phyloP scores from a whole-genome alignment of 2,888 invertebrate species.

The Chymomyza amoena region DNA sequence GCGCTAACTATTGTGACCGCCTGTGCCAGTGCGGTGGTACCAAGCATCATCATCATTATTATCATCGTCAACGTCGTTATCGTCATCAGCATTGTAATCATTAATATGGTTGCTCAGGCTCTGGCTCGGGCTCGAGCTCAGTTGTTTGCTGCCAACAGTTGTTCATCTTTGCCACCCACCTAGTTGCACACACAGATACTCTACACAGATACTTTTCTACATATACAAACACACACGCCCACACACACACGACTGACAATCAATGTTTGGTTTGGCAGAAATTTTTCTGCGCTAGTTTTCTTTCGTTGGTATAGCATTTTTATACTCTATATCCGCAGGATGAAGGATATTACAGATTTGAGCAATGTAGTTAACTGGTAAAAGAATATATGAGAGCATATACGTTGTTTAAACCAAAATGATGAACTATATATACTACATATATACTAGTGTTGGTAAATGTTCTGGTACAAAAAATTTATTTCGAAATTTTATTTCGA shows the following conservation, averaged over 20 bases:
- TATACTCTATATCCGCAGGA: too few species aligned
- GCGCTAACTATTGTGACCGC: slow-evolving; percentile 31
- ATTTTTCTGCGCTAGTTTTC: slow-evolving; percentile 35
- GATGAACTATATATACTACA: too few species aligned
- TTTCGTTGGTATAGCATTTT: background rate
- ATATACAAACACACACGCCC: slow-evolving; percentile 13
- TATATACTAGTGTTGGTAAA: too few species aligned
- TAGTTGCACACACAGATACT: slow-evolving; percentile 50
- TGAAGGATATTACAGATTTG: too few species aligned
- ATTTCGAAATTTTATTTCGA: too few species aligned
- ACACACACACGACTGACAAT: slow-evolving; percentile 59
- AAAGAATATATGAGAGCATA: too few species aligned
- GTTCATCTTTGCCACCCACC: slow-evolving; percentile 20
- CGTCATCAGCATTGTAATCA: slow-evolving; percentile 13
- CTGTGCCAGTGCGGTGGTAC: background rate
- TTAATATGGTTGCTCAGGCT: background rate
- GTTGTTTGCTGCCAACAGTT: background rate
- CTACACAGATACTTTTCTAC: slow-evolving; percentile 40
- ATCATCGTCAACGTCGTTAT: slow-evolving; percentile 6
- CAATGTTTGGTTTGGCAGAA: slow-evolving; percentile 73
- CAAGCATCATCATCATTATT: slow-evolving; percentile 20
- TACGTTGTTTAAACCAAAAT: too few species aligned
- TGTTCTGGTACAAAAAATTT: too few species aligned
- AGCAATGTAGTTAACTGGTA: too few species aligned
- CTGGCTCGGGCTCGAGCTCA: background rate